Percentiles rank a stretch among this genome's conserved stretches.
These are phyloP conservation scores for Heliocidaris erythrogramma DNA, from an alignment of 35 echinoderm and acorn worm species.

Conservation along the genomic window DNA sequence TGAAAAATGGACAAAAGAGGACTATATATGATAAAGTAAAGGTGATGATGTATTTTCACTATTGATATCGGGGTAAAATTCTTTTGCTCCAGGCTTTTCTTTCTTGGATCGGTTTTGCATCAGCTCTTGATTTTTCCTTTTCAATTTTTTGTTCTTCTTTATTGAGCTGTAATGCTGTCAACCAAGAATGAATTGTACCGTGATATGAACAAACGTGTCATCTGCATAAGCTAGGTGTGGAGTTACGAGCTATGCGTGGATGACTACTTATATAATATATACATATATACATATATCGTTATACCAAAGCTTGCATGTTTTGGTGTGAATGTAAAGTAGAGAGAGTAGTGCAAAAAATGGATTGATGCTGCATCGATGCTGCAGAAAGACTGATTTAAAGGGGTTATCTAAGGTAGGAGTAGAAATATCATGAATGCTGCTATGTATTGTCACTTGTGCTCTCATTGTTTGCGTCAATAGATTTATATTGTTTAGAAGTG, in stretches of 20 bases:
- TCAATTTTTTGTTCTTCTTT: not conserved
- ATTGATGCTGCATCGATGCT: not conserved
- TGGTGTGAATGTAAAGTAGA: not conserved
- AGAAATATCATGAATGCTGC: conserved; percentile 33
- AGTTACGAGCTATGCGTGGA: not conserved
- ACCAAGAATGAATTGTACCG: not conserved
- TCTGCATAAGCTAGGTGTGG: not conserved
- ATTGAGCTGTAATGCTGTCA: not conserved
- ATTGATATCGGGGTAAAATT: too few relatives aligned
- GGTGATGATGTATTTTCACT: not conserved
- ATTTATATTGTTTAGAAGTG: not conserved
- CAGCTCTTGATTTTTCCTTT: not conserved
- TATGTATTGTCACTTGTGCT: conserved; percentile 13
- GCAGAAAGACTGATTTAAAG: not conserved
- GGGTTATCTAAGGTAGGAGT: not conserved
- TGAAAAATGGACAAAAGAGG: conserved; percentile 21
- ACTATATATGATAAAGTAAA: not conserved
- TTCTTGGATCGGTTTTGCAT: not conserved
- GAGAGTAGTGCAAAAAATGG: not conserved
- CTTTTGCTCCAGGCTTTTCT: too few relatives aligned
- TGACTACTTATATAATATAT: conserved; percentile 31
- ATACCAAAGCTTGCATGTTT: conserved; percentile 23
- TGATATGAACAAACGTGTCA: not conserved
- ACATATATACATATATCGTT: conserved; percentile 31
- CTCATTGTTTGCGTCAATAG: not conserved